Evolutionary conservation across 1,140 invertebrate species (phyloP), one percentile per base, ranked within the genome.

Genomic region (Gryllus bimaculatus): DNA sequence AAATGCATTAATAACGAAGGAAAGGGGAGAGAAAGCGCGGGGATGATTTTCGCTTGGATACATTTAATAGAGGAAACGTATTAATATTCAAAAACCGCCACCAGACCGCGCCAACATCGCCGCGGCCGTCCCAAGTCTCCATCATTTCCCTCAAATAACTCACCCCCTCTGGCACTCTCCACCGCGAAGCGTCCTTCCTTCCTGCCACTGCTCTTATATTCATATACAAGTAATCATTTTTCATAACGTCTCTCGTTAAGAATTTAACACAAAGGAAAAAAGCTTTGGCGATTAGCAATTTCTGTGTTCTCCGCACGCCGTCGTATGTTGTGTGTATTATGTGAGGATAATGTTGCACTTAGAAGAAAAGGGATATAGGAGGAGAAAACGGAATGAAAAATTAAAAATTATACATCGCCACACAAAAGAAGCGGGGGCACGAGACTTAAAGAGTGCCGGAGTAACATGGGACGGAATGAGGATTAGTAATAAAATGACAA

Each of bases 31-130:
- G 54, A 75, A 20, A 21, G 26, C 20, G 13, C 75, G 26, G 26
- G 47, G 76, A 54, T 77, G n/a, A 77, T 47, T 77, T 77, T 54
- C 76, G 48, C 76, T 77, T 48, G 13, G 76, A 77, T 77, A 77
- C 47, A 77, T 20, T 77, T 77, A 77, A 77, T 77, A 20, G 76
- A 49, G n/a, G 48, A 77, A 54, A 77, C 54, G 54, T 66, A 66
- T 66, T 66, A 66, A 66, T 66, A 66, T 66, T 66, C 54, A 66
- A 66, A 66, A 66, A 66, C 54, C 18, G 54, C 54, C 54, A 66
- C 18, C 54, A 13, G 10, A 66, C 54, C 18, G 54, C 54, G 54
- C 26, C 26, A 39, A 39, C 54, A 66, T 66, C 54, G 54, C 18
- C 10, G 54, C 54, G 54, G 26, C 26, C 26, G 26, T 39, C 54